Conservation (phyloP, 2,888 invertebrate genomes). For the Scaptomyza cyrtandrae region DNA sequence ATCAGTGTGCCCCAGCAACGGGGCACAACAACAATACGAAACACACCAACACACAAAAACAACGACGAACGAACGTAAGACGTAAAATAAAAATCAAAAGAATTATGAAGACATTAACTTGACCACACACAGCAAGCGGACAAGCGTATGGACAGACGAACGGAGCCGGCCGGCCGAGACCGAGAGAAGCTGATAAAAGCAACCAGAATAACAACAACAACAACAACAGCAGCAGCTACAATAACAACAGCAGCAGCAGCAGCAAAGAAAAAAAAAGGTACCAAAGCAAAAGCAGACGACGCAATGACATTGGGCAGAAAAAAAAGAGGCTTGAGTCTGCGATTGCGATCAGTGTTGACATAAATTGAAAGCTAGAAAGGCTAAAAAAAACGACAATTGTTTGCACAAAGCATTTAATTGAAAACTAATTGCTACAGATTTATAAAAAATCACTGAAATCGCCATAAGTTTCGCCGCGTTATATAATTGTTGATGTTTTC, state of each 20-base stretch:
- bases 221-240: conserved; percentile 33
- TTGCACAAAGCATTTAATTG: neutral
- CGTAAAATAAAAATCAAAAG: conserved; percentile 71
- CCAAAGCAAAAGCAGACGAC: conserved; percentile 46
- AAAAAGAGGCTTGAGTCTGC: conserved; percentile 25
- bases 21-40: conserved; percentile 49
- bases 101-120: conserved; percentile 82
- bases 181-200: conserved; percentile 48
- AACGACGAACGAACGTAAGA: conserved; percentile 45
- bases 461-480: neutral
- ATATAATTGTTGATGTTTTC: neutral
- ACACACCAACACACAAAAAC: conserved; percentile 10
- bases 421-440: neutral
- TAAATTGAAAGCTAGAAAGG: neutral
- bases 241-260: conserved; percentile 21
- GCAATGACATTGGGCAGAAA: conserved; percentile 61
- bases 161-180: conserved; percentile 34
- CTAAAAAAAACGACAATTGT: neutral
- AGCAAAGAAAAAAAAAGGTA: conserved; percentile 53
- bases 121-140: conserved; percentile 76
- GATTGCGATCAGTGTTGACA: conserved; percentile 15
- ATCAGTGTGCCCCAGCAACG: conserved; percentile 69
- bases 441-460: neutral
- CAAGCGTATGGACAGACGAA: conserved; percentile 14
- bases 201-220: conserved; percentile 40